These are phyloP conservation scores for Heliconius hortense DNA, from an alignment of 2,888 invertebrate species.

Conservation along the genomic window DNA sequence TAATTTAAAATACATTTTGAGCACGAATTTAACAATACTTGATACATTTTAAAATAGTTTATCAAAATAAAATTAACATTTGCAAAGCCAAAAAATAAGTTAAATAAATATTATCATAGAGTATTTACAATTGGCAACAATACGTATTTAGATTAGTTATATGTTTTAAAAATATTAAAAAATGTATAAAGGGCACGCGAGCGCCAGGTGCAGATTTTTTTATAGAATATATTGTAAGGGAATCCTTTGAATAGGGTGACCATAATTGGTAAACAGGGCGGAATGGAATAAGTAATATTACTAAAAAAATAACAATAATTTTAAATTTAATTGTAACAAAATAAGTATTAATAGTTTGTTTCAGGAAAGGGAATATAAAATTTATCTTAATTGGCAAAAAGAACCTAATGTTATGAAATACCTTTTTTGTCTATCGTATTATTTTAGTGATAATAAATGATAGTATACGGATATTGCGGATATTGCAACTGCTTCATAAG, in stretches of 20 bases:
- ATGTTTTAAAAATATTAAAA: neutral
- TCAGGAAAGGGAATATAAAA: too few species aligned
- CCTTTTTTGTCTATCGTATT: too few species aligned
- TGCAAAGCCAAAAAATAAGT: slow-evolving; percentile 1
- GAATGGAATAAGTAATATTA: too few species aligned
- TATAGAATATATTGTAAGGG: slow-evolving; percentile 35
- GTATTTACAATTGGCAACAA: slow-evolving; percentile 17
- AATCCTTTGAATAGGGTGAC: slow-evolving; percentile 38
- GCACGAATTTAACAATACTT: neutral
- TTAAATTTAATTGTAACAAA: too few species aligned
- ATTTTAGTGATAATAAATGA: too few species aligned
- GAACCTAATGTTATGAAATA: too few species aligned
- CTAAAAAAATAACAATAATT: too few species aligned
- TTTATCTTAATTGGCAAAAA: too few species aligned
- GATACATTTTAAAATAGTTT: neutral
- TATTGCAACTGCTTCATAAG: too few species aligned
- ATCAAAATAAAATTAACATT: neutral
- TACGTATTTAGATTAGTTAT: slow-evolving; percentile 7
- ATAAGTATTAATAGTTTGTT: too few species aligned
- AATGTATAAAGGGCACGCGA: slow-evolving; percentile 51
- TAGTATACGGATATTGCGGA: too few species aligned
- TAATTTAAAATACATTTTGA: neutral
- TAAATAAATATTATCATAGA: slow-evolving; percentile 14
- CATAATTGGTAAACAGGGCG: slow-evolving; percentile 5
- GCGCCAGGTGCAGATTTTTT: slow-evolving; percentile 54